Evolutionary conservation across 1,140 invertebrate species (phyloP), one percentile per base, ranked within the genome.

Genomic region (Plectus sambesii): DNA sequence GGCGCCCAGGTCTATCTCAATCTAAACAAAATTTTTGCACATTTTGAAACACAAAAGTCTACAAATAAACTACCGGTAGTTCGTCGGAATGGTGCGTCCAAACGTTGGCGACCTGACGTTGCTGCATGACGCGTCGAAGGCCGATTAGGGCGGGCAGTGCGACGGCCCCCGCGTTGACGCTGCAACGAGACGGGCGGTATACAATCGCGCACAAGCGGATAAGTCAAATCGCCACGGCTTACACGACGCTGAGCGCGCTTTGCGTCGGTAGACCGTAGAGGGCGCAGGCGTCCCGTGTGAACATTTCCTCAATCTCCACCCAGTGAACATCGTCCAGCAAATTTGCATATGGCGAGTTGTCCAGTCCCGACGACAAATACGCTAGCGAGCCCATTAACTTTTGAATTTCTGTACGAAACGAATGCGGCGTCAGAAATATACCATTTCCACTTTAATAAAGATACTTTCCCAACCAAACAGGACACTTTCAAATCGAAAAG

Each of bases 1-100:
- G 53, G 80, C 79, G 6, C 83, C 85, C 5, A 90, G 72, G 62
- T 90, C 85, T 58, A 92, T 88, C 73, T 89, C 85, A 68, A 92
- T 88, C 83, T 85, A 61, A 39, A 74, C 72, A 50, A 43, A 57
- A 61, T n/a, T n/a, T n/a, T n/a, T n/a, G n/a, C n/a, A n/a, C n/a
- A n/a, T n/a, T n/a, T n/a, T n/a, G n/a, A n/a, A n/a, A n/a, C n/a
- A n/a, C n/a, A n/a, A n/a, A n/a, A n/a, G n/a, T n/a, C n/a, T n/a
- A n/a, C n/a, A n/a, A n/a, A n/a, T n/a, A n/a, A n/a, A n/a, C 17
- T 33, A 17, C 30, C 30, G 15, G 33, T 38, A 54, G 6, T 17
- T 44, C 9, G 12, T 44, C 42, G 9, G 9, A n/a, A n/a, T n/a
- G n/a, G n/a, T 44, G 42, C 26, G 33, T 44, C 19, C 6, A 42